Percentiles rank a stretch among this genome's conserved stretches.
Conservation (phyloP, 2,888 invertebrate genomes). For the Phyllotreta cruciferae region DNA sequence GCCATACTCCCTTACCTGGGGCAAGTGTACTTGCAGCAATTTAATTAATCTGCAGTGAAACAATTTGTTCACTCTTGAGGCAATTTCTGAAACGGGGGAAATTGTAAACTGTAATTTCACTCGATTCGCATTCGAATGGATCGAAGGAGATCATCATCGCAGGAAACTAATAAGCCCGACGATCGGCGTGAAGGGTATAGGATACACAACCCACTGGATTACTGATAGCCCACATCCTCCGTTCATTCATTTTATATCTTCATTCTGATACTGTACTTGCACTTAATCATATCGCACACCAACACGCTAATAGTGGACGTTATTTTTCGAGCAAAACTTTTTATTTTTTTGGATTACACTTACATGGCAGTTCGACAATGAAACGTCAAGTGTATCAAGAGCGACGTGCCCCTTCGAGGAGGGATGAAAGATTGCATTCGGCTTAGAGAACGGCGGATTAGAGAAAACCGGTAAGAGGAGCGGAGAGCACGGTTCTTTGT, state of each 20-base stretch:
- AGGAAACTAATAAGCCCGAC: conserved; percentile 20
- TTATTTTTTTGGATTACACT: no score
- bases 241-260: conserved; percentile 3
- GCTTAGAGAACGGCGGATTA: conserved; percentile 27
- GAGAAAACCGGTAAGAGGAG: conserved; percentile 31
- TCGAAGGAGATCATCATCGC: conserved; percentile 21
- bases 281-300: no score
- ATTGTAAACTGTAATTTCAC: no score
- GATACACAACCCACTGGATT: conserved; percentile 26
- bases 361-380: no score
- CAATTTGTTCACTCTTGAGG: no score
- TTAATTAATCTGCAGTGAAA: no score
- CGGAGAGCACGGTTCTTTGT: conserved; percentile 43
- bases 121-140: conserved; percentile 15
- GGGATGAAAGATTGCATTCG: conserved; percentile 27
- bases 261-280: not conserved
- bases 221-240: conserved; percentile 21
- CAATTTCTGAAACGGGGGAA: no score
- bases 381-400: conserved; percentile 4
- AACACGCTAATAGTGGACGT: no score
- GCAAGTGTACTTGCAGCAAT: no score
- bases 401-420: conserved; percentile 12
- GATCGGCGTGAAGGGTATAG: conserved; percentile 6
- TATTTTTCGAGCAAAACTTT: no score
- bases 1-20: no score